Evolutionary conservation across 2,888 invertebrate genomes (phyloP), one percentile per base, ranked within the genome.

Genomic region (Sinopyrophorus schimmeli): DNA sequence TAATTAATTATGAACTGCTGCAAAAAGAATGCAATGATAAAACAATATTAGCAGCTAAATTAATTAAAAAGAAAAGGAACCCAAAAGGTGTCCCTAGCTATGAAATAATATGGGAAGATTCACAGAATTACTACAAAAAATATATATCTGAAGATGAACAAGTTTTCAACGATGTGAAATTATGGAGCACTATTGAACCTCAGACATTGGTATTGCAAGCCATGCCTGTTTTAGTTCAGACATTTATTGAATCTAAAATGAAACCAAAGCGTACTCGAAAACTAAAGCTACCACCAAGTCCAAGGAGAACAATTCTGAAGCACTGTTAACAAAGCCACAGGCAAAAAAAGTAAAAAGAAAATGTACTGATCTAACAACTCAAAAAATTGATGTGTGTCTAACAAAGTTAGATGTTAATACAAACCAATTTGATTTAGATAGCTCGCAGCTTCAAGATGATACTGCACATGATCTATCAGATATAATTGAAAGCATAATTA

Each of bases 91-190:
- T 87, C 7, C 77, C 83, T 0, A 83, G 86, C 65, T 85, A 82
- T 61, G 88, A 89, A 74, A 78, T 90, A 6, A 71, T 83, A 4
- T 90, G 89, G 90, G 65, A 70, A 16, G 85, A 86, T 60, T 74
- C 78, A 4, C 72, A 77, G 15, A 75, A 76, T 1, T 75, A 69
- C 35, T 81, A 85, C 42, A 76, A 79, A 26, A 78, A 77, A 11
- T 67, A 87, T 10, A 79, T 82, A 54, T 82, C 84, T 0, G 76
- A 81, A 48, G 72, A 78, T 18, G 83, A 84, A 66, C 71, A 83
- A 43, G 77, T 70, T 10, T 47, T 57, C 6, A 71, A 73, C 5
- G 14, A 72, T 2, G 73, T 76, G 18, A 73, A 75, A 17, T 72
- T 82, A 1, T 84, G 82, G 79, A 79, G 80, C 0, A 86, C 87